Evolutionary conservation across 2,797 vertebrate genomes (phyloP).

Genomic region (Ceryle rudis): DNA sequence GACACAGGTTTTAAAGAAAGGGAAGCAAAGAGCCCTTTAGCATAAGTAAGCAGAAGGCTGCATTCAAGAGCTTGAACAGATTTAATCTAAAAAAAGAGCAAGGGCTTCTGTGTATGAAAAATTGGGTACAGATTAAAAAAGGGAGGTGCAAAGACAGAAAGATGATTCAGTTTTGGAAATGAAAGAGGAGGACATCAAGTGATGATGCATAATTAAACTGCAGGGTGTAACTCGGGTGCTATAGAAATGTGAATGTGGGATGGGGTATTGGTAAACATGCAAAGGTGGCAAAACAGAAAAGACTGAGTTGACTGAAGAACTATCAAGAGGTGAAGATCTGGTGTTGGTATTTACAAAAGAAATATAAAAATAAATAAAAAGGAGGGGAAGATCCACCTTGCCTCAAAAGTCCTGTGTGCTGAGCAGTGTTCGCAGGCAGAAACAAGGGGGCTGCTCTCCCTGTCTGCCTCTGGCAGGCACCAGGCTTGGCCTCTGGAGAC

Average conservation of each 20-base stretch:
- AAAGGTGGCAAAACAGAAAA: neutral
- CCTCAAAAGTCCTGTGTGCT: neutral
- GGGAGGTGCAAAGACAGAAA: neutral
- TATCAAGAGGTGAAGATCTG: neutral
- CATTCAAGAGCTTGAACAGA: neutral
- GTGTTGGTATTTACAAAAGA: neutral
- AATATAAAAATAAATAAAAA: too few relatives aligned
- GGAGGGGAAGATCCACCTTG: neutral
- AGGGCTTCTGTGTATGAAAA: neutral
- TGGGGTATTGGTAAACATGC: neutral
- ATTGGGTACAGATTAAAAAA: neutral
- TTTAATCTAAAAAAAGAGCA: neutral
- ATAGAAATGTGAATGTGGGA: neutral
- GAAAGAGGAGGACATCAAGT: neutral
- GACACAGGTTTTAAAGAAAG: neutral
- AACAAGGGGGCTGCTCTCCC: neutral
- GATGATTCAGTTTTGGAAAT: neutral
- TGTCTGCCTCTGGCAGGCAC: accelerated
- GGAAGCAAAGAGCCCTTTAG: neutral
- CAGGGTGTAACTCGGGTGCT: neutral
- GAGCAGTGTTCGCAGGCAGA: neutral
- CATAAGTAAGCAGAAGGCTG: neutral
- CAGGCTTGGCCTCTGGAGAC: neutral
- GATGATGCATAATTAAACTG: neutral
- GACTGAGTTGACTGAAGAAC: neutral